phyloP scores from a whole-genome alignment of 2,113 vertebrate species.

The Dipodomys stephensi region DNA sequence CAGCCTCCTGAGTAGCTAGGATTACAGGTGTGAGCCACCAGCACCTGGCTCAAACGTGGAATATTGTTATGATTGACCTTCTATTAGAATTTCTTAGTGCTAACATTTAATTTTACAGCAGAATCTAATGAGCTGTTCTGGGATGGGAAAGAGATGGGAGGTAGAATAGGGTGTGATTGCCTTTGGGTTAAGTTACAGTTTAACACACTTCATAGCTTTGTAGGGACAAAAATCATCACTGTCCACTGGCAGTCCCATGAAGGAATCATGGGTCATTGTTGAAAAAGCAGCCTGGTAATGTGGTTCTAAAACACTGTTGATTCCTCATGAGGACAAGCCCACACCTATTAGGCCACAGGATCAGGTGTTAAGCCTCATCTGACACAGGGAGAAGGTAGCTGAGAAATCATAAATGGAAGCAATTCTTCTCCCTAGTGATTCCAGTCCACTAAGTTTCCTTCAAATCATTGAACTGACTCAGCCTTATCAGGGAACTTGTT shows the following conservation, averaged over 20 bases:
- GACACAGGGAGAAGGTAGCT: not conserved
- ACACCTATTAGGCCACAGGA: not conserved
- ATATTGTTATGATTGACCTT: not conserved
- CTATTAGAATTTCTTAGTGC: conserved; percentile 8
- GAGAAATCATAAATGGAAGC: not conserved
- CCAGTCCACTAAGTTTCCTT: not conserved
- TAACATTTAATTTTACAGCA: conserved; percentile 11
- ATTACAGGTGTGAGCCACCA: too few species aligned
- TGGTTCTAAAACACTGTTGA: not conserved
- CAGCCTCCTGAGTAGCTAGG: too few species aligned
- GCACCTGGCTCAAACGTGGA: too few species aligned
- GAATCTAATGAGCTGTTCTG: conserved; percentile 38
- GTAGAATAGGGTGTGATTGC: not conserved
- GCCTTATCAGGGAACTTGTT: not conserved
- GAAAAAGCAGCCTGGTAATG: not conserved
- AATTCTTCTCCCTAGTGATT: not conserved
- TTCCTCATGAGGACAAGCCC: too few species aligned
- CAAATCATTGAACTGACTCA: not conserved
- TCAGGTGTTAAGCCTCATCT: not conserved
- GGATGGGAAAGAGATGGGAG: not conserved
- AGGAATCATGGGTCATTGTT: not conserved
- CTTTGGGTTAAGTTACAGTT: conserved; percentile 12
- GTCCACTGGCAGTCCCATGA: not conserved
- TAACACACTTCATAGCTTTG: conserved; percentile 2
- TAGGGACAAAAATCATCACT: not conserved